These are phyloP conservation scores for Agrochola macilenta DNA, from an alignment of 2,888 invertebrate genomes.

Conservation along the genomic window DNA sequence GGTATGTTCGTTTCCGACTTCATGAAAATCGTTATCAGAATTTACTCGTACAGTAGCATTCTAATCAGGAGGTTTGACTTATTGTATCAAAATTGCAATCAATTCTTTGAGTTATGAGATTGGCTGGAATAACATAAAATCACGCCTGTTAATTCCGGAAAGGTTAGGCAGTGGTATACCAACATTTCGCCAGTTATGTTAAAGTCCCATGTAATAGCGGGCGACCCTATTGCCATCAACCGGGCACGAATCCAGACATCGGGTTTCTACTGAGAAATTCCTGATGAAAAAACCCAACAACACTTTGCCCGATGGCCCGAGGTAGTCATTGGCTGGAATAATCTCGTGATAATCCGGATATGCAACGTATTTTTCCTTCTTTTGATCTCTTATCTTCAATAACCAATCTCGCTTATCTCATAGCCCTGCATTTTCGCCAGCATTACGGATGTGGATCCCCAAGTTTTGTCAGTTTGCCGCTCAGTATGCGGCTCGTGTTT, in stretches of 20 bases:
- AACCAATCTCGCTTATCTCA: not conserved
- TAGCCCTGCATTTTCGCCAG: not conserved
- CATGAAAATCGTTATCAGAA: too few species aligned
- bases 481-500: constrained; percentile 67
- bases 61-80: too few species aligned
- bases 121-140: too few species aligned
- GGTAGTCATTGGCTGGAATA: not conserved
- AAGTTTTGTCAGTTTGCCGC: constrained; percentile 49
- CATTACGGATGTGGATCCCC: constrained; percentile 13
- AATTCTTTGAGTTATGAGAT: too few species aligned
- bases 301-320: not conserved
- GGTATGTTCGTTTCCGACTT: too few species aligned
- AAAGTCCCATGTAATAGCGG: not conserved
- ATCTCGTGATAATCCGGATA: not conserved
- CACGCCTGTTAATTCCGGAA: too few species aligned
- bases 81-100: too few species aligned
- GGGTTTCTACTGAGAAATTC: not conserved
- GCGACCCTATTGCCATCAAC: not conserved
- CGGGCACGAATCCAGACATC: not conserved
- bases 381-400: not conserved
- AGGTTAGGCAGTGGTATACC: too few species aligned
- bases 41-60: too few species aligned
- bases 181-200: not conserved
- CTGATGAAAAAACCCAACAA: not conserved
- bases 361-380: not conserved